Evolutionary conservation across 2,888 invertebrate species (phyloP).

Genomic region (Mimachlamys varia): DNA sequence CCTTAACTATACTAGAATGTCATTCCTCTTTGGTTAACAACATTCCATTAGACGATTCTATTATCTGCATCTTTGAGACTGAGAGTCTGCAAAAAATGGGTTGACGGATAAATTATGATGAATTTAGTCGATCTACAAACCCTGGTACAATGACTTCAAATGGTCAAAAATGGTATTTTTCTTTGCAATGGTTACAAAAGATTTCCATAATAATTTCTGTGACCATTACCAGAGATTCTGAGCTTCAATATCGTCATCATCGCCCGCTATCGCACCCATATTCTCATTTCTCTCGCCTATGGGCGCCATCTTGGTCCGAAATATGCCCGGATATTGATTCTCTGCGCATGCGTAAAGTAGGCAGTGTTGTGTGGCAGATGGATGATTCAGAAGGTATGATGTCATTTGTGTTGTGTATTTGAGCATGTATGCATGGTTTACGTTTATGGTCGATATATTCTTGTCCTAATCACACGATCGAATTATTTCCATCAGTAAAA

Average conservation of each 20-base stretch:
- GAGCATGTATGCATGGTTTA: conserved; percentile 28
- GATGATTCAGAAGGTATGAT: conserved; percentile 67
- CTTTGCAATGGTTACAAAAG: neutral
- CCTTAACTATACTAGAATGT: neutral
- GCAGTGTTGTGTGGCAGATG: conserved; percentile 59
- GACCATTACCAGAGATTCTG: conserved; percentile 76
- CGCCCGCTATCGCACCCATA: conserved; percentile 71
- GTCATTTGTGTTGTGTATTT: conserved; percentile 52
- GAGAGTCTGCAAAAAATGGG: conserved; percentile 8
- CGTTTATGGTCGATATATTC: neutral
- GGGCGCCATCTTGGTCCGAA: conserved; percentile 79
- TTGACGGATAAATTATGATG: conserved; percentile 36
- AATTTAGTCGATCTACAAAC: neutral
- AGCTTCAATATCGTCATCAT: conserved; percentile 71
- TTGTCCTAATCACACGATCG: neutral
- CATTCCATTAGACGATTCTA: neutral
- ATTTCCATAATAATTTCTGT: neutral
- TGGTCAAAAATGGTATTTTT: neutral
- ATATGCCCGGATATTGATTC: conserved; percentile 59
- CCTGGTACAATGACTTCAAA: neutral
- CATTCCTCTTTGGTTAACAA: neutral
- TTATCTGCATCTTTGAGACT: conserved; percentile 17
- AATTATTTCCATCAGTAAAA: neutral
- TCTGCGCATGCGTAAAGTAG: conserved; percentile 69
- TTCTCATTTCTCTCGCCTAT: conserved; percentile 76